phyloP scores from a whole-genome alignment of 2,797 vertebrate genomes.

The Propithecus perrieri region DNA sequence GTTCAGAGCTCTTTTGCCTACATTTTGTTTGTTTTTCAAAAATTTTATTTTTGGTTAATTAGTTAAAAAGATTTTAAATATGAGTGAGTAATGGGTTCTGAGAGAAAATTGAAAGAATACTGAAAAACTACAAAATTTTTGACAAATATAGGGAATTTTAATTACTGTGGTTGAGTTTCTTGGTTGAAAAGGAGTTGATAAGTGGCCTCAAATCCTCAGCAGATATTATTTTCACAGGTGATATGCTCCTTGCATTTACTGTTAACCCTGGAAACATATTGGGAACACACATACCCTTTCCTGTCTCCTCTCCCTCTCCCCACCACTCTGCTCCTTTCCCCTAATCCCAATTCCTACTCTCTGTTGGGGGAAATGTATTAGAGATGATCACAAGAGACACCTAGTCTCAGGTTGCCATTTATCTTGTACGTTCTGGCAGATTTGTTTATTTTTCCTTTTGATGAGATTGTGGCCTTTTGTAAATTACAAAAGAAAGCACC shows the following conservation, averaged over 20 bases:
- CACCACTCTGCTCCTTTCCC: background rate
- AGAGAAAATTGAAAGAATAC: background rate
- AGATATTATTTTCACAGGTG: background rate
- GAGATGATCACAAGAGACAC: conserved; percentile 40
- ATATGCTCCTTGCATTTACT: background rate
- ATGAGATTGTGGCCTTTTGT: conserved; percentile 24
- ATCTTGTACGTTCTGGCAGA: background rate
- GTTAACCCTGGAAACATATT: background rate
- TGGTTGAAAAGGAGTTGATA: background rate
- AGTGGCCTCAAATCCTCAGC: background rate
- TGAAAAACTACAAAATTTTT: background rate
- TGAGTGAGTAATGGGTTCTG: background rate
- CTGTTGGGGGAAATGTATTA: background rate
- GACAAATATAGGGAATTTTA: background rate
- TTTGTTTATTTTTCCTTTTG: conserved; percentile 26
- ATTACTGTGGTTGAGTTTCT: background rate
- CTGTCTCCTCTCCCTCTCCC: background rate
- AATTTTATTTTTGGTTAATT: background rate
- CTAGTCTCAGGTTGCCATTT: conserved; percentile 49
- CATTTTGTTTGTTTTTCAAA: background rate
- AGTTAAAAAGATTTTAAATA: background rate
- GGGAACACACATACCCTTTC: background rate
- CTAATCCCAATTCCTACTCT: background rate
- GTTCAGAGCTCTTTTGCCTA: background rate
- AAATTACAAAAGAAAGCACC: background rate